Conservation (phyloP, 2,888 invertebrate genomes). For the Eurytoma californica region DNA sequence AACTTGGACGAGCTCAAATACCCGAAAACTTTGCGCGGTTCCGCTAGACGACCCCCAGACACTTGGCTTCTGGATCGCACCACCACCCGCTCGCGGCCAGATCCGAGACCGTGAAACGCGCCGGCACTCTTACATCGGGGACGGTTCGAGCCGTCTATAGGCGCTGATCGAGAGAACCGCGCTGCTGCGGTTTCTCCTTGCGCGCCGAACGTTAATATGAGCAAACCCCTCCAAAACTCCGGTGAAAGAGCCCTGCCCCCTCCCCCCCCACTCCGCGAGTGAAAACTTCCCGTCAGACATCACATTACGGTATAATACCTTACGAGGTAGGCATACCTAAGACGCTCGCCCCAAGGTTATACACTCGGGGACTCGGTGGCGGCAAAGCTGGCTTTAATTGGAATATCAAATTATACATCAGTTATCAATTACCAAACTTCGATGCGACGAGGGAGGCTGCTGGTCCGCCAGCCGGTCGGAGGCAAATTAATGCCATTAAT, state of each 20-base stretch:
- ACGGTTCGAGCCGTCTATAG: slow-evolving; percentile 3
- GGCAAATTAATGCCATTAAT: slow-evolving; percentile 17
- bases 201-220: slow-evolving; percentile 18
- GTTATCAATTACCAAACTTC: slow-evolving; percentile 53
- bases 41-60: slow-evolving; percentile 1
- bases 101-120: background rate
- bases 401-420: slow-evolving; percentile 55
- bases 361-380: background rate
- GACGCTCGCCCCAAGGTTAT: background rate
- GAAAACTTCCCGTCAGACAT: slow-evolving; percentile 50
- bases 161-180: slow-evolving; percentile 21
- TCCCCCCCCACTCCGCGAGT: background rate
- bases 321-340: slow-evolving; percentile 15
- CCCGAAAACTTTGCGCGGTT: background rate
- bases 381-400: slow-evolving; percentile 44
- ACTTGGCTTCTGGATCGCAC: background rate
- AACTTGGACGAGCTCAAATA: slow-evolving; percentile 6
- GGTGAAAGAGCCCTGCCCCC: background rate
- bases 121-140: slow-evolving; percentile 10
- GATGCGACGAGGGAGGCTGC: slow-evolving; percentile 19
- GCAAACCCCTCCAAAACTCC: background rate
- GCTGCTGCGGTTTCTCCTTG: slow-evolving; percentile 25
- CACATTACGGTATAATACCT: slow-evolving; percentile 48
- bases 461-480: background rate
- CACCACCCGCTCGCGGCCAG: background rate